These are phyloP conservation scores for Cryptoleucopteryx plumbea DNA, from an alignment of 2,113 vertebrate species.

Conservation along the genomic window DNA sequence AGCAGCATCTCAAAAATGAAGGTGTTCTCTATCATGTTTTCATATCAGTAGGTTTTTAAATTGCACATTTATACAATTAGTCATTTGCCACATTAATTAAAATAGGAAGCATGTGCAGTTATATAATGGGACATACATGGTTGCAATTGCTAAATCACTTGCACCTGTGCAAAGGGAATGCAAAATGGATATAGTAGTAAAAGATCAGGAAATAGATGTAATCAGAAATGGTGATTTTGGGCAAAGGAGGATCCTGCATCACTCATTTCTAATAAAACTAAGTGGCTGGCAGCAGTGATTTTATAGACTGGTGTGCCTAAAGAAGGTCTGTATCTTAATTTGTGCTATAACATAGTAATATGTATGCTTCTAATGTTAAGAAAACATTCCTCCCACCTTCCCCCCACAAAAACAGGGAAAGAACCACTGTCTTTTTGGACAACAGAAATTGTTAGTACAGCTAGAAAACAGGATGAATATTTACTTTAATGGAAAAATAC, in stretches of 20 bases:
- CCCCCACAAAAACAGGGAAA: background rate
- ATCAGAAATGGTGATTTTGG: background rate
- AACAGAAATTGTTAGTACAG: background rate
- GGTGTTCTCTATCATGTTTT: background rate
- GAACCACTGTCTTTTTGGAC: background rate
- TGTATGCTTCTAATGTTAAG: background rate
- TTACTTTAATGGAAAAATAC: background rate
- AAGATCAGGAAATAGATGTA: background rate
- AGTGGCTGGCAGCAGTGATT: background rate
- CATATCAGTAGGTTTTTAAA: background rate
- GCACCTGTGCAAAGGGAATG: background rate
- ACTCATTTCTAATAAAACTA: background rate
- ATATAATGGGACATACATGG: background rate
- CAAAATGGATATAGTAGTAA: background rate
- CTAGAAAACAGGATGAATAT: background rate
- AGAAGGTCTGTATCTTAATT: background rate
- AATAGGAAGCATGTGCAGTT: background rate
- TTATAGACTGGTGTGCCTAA: background rate
- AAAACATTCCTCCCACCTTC: background rate
- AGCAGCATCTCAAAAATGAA: accelerated
- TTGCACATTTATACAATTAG: background rate
- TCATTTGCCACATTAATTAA: background rate
- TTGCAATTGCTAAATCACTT: background rate
- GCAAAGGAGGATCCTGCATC: background rate
- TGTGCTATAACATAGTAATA: background rate